phyloP scores from a whole-genome alignment of 64 coral and sea anemone genomes.

The Pocillopora damicornis region DNA sequence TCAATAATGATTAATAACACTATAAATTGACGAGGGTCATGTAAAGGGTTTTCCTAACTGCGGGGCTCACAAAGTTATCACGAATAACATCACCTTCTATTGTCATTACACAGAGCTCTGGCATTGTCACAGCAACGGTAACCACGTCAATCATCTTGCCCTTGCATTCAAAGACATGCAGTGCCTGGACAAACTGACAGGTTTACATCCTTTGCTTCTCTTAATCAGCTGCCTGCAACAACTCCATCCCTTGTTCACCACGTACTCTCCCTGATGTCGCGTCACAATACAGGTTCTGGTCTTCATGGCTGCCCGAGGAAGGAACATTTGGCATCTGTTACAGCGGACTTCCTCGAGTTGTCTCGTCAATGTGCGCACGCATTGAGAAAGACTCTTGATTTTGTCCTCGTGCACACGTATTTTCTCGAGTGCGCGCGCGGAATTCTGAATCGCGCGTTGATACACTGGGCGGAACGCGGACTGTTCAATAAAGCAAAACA shows the following conservation, averaged over 20 bases:
- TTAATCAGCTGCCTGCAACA: conserved; percentile 91
- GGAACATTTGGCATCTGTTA: conserved; percentile 71
- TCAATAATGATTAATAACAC: no score
- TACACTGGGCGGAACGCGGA: conserved; percentile 63
- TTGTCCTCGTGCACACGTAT: conserved; percentile 78
- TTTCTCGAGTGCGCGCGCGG: conserved; percentile 57
- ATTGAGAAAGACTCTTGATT: conserved; percentile 66
- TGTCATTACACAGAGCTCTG: neutral
- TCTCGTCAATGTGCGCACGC: conserved; percentile 82
- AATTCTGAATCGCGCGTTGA: conserved; percentile 57
- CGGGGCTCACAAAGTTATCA: neutral
- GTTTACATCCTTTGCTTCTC: conserved; percentile 83
- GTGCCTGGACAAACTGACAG: conserved; percentile 65
- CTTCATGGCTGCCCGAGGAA: conserved; percentile 83
- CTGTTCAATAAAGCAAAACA: conserved; percentile 62
- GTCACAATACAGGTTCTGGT: conserved; percentile 84
- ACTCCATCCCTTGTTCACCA: conserved; percentile 74
- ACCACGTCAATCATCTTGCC: conserved; percentile 5
- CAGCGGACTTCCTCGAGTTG: conserved; percentile 95
- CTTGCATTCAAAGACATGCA: conserved; percentile 26
- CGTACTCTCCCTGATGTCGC: conserved; percentile 82
- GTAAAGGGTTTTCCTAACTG: no score
- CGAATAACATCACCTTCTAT: neutral
- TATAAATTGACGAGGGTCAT: no score
- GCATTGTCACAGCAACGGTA: neutral